Conservation (phyloP, 2,888 invertebrate genomes). For the Drosophila putrida region DNA sequence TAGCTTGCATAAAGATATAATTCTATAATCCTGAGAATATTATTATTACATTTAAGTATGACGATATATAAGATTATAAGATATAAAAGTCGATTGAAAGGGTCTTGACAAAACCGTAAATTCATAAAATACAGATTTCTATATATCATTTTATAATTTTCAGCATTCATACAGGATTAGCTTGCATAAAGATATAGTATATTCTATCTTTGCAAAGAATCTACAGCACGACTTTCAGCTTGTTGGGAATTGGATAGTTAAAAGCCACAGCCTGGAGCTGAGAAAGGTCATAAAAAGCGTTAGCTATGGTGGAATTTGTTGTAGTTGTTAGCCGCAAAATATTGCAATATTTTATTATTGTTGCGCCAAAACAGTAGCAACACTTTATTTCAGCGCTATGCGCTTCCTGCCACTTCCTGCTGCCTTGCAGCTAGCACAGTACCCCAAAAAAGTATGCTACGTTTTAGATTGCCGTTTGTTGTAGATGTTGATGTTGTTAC, state of each 20-base stretch:
- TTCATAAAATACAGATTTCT: not conserved
- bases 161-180: not conserved
- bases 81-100: too few species aligned
- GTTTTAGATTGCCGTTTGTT: slow-evolving; percentile 36
- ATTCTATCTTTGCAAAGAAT: not conserved
- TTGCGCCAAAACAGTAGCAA: slow-evolving; percentile 76
- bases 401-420: slow-evolving; percentile 62
- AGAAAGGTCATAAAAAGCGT: slow-evolving; percentile 17
- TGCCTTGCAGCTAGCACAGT: slow-evolving; percentile 36
- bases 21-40: too few species aligned
- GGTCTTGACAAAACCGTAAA: too few species aligned
- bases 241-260: not conserved
- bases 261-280: not conserved
- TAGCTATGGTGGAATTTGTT: slow-evolving; percentile 9
- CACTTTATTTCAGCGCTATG: slow-evolving; percentile 76
- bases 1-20: too few species aligned
- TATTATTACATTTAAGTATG: too few species aligned
- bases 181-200: not conserved
- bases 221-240: not conserved
- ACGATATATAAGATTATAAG: too few species aligned
- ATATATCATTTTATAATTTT: not conserved
- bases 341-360: slow-evolving; percentile 78
- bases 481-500: slow-evolving; percentile 19
- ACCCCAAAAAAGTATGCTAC: slow-evolving; percentile 37
- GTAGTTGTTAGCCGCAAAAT: slow-evolving; percentile 61